Evolutionary conservation across 1,140 invertebrate genomes (phyloP), one percentile per base, ranked within the genome.

Genomic region (Neomicropteryx cornuta): DNA sequence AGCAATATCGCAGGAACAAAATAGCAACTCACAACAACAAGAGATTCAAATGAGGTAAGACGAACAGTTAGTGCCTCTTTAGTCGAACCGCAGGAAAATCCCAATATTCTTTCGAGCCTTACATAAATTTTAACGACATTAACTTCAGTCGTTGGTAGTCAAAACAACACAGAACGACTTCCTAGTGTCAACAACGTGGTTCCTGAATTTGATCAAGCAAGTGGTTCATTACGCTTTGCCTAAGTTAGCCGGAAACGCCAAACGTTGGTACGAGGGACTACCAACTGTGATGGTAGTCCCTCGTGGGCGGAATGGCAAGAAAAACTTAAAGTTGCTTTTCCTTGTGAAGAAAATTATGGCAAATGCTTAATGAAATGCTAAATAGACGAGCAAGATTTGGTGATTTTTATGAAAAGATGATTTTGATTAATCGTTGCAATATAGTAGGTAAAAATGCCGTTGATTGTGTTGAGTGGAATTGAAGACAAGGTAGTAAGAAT

Each of bases 291-390:
- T 36, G 11, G 43, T 41, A n/a, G n/a, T n/a, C n/a, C n/a, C 18
- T 24, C 20, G 10, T 48, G 44, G 44, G n/a, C 21, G 10, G 44
- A 48, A 19, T 48, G 41, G 41, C 45, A 48, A 19, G 30, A 43
- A 6, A 46, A 48, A 19, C 18, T 48, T 2, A 20, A 21, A 24
- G 27, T 24, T 14, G 46, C 46, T 11, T 48, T 48, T 34, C 38
- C 38, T 4, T 16, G 5, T 8, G 31, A 34, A 18, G 31, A 40
- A 24, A 40, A 40, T n/a, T 38, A 44, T 34, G 38, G 38, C 14
- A 13, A 18, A 35, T 40, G 20, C 28, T 40, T 17, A 27, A 21
- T 5, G 38, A 40, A 4, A 40, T 40, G n/a, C 20, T 40, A 10
- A 23, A 10, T 3, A 34, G 29, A 14, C n/a, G 22, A 18, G 38